Base-by-base conservation (phyloP, 2,888 invertebrate genomes). In the Gryllus longicercus region DNA sequence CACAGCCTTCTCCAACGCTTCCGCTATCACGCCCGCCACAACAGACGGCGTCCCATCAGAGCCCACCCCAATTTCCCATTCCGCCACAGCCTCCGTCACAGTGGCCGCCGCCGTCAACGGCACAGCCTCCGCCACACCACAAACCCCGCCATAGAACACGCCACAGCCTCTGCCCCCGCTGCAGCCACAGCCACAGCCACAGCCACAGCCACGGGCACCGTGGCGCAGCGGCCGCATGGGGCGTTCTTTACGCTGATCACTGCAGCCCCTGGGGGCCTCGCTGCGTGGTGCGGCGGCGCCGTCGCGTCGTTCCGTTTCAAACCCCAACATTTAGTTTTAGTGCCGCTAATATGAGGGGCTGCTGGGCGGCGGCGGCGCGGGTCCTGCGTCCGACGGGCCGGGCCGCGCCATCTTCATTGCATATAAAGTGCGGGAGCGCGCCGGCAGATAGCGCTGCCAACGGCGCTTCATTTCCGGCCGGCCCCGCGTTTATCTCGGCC, bases 301-400 rank as follows among this genome's bases (percentile, higher is more conserved):
- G 63, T 63, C 14, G 63, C n/a, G 16, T 16, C 38, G 63, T n/a
- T 63, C n/a, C 63, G 63, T 63, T 63, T 63, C 63, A 18, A 63
- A 63, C n/a, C n/a, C 63, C n/a, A 63, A 63, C n/a, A 63, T 63
- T 63, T 63, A 63, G 63, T 63, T 63, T 63, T 63, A 63, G 63
- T 18, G n/a, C 63, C 63, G 63, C n/a, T 63, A n/a, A 63, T 18
- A 63, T 18, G 63, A 63, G 63, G 63, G 63, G n/a, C 16, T 0
- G 63, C 14, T 11, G 3, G 63, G 18, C 16, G 63, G 63, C 4
- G 63, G 63, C n/a, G 63, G n/a, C n/a, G 63, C 16, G 63, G 63
- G 16, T 16, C 63, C 63, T 63, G 63, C 63, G 63, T 63, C 63
- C 63, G 63, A n/a, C 63, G n/a, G 63, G 38, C 63, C 16, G 14